Conservation (phyloP, 2,888 invertebrate genomes). For the Eilema caniola region DNA sequence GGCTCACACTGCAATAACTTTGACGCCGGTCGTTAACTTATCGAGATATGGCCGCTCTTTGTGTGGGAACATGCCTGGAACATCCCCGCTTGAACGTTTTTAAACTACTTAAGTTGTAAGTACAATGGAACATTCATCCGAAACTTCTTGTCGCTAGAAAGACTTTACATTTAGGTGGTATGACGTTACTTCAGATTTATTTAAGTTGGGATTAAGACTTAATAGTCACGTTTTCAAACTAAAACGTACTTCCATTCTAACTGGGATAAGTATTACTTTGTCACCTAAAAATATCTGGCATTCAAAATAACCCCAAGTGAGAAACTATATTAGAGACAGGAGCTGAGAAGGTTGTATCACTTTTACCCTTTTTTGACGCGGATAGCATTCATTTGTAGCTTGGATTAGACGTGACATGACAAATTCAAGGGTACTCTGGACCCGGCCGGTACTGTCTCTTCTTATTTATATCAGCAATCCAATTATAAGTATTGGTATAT, state of each 20-base stretch:
- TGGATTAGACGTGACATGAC: neutral
- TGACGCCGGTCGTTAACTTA: neutral
- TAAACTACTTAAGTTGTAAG: neutral
- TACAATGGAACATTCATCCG: neutral
- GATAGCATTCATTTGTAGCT: neutral
- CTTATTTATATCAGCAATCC: no score
- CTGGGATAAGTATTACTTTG: neutral
- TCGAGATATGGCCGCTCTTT: constrained; percentile 4
- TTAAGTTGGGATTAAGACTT: neutral
- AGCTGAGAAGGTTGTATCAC: neutral
- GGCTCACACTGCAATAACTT: constrained; percentile 7
- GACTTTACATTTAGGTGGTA: neutral
- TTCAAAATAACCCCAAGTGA: neutral
- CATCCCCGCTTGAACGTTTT: neutral
- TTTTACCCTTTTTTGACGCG: neutral
- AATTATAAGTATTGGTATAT: no score
- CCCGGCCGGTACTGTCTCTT: no score
- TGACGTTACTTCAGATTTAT: neutral
- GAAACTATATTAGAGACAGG: neutral
- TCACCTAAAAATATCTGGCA: neutral
- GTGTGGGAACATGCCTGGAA: neutral
- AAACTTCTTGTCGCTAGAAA: neutral
- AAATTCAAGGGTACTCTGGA: neutral
- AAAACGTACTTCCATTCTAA: neutral
- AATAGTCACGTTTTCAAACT: neutral